Base-by-base conservation (phyloP, 2,888 invertebrate species). In the Epirrhoe alternata region DNA sequence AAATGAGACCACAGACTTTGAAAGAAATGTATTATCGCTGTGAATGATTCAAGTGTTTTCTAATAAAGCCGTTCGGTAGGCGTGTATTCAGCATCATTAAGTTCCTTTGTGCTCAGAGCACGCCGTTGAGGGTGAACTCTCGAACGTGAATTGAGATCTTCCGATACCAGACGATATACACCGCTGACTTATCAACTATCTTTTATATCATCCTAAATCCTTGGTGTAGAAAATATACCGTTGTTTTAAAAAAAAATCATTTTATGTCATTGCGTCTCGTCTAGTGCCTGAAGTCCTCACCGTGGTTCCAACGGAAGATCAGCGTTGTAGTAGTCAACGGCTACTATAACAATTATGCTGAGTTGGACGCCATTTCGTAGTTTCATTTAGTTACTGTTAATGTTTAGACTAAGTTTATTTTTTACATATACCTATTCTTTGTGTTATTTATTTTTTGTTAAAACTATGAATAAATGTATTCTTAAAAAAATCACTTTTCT, bases 81-180 rank as follows among this genome's bases (percentile, higher is more conserved):
- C 85, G 80, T 80, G 84, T 86, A 87, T 88, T 88, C 87, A 86
- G 77, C 82, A 80, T 88, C 89, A 88, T 90, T 90, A 89, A 86
- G 82, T 86, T 81, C 84, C 86, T 89, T 89, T 88, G 86, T 88
- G 80, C 58, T 71, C 76, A 74, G 80, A 73, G 81, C 81, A 76
- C 77, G 85, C 35, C 81, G 79, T 80, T 83, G 86, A 87, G 85
- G 55, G 85, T 83, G 81, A 86, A 86, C 88, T 83, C 86, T 89
- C 80, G 83, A 85, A 80, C 82, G 84, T 86, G 86, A 87, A 88
- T 90, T 88, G 85, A 90, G 88, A 89, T 87, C 84, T 84, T 77
- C 80, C 79, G 82, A 86, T 82, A 80, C 77, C 50, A 66, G 53
- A 56, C 62, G 64, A 53, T 62, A 60, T 24, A 66, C 61, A 62